Evolutionary conservation across 2,113 vertebrate species (phyloP), one percentile per base, ranked within the genome.

Genomic region (Sander vitreus): DNA sequence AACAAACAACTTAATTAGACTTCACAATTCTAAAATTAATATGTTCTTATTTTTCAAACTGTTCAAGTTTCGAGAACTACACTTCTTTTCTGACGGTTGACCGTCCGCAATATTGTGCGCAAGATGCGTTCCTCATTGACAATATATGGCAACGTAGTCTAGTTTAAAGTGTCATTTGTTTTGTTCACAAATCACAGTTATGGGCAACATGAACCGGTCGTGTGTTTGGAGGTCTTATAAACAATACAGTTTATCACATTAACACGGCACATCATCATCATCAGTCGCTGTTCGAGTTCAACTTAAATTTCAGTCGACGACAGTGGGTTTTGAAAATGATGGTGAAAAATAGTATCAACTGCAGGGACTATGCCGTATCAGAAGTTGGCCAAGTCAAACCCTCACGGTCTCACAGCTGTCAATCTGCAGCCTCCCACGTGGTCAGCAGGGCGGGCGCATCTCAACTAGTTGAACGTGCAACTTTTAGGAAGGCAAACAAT

Each of bases 391-490:
- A 1, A 33, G 13, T 11, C 53, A 1, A 76, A 11, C 60, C 23
- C 19, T 54, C 39, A 1, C 25, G 0, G n/a, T 47, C 25, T 58
- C 60, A 2, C 81, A 82, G 81, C 85, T 92, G 87, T 90, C 90
- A 90, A 70, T 88, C 89, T 27, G 74, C 73, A 58, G 78, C 74
- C 76, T 78, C 92, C 92, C 94, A 94, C 93, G 94, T 95, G 94
- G 92, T 93, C 43, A 57, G 85, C 84, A 79, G 94, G 93, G 94
- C 93, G 93, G 94, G 92, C 73, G 88, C 89, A 84, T 77, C 85
- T 78, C 80, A 59, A 66, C 78, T 12, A 51, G 76, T 82, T 68
- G 19, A 85, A 85, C 67, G 9, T 73, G 72, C 78, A 91, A 91
- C 90, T 90, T 90, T 85, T 73, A 75, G 73, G 58, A 72, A 84